Conservation (phyloP, 2,797 vertebrate species). For the Mormyrus hasselquistii region DNA sequence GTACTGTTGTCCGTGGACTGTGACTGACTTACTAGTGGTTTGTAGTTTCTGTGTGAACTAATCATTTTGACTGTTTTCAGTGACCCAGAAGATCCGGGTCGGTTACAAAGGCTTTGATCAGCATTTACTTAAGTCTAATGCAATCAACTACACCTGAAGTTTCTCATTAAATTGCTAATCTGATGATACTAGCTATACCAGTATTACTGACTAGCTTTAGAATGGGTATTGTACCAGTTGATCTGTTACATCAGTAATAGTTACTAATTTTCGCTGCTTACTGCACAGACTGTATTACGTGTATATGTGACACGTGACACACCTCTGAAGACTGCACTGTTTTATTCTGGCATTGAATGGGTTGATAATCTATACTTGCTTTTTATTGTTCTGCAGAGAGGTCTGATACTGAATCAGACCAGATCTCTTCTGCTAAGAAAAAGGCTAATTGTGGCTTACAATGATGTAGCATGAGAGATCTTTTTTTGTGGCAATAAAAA, state of each 20-base stretch:
- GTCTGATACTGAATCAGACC: neutral
- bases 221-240: neutral
- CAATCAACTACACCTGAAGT: neutral
- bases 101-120: neutral
- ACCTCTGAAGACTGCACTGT: neutral
- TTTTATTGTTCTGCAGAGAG: neutral
- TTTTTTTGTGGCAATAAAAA: neutral
- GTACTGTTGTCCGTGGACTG: neutral
- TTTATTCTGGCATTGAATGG: neutral
- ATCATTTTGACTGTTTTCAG: neutral
- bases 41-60: neutral
- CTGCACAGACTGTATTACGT: neutral
- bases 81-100: neutral
- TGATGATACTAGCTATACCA: neutral
- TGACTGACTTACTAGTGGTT: neutral
- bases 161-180: neutral
- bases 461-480: neutral
- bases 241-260: neutral
- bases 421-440: neutral
- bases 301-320: neutral
- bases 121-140: neutral
- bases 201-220: neutral
- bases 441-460: neutral
- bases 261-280: neutral
- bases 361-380: neutral